Base-by-base conservation (phyloP, 1,140 invertebrate species). In the Caenorhabditis briggsae region DNA sequence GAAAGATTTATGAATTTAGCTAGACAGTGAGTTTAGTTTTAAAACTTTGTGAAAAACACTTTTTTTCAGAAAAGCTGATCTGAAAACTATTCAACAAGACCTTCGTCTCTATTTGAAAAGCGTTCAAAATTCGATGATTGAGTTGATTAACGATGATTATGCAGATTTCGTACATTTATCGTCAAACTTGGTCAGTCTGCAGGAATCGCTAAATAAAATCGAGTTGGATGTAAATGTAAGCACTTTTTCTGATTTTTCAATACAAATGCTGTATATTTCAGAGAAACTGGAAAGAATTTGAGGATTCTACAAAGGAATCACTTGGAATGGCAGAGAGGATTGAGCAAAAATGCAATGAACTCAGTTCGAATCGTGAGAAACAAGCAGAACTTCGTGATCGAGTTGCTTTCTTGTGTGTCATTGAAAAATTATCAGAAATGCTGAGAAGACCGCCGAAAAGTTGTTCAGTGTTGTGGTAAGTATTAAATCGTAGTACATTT, bases 81-180 rank as follows among this genome's bases (percentile, higher is more conserved):
- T 98, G 88, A 96, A 98, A 93, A 95, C 94, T 61, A 95, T 98
- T 92, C 94, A 96, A 78, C 96, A 97, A 93, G 96, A 98, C 93
- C 93, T 98, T 53, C 95, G 95, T 16, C 93, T 96, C 41, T 98
- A 97, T 92, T 93, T 98, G 48, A 97, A 97, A 93, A 95, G 96
- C 16, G 93, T 98, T 7, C 94, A 96, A 89, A 95, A 96, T 88
- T 96, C 96, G 2, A 96, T 98, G 96, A 96, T 98, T 88, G 96
- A 98, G 93, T 94, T 98, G 0, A 98, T 98, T 85, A 98, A 98
- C 93, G 96, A 97, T 92, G 97, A 98, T 92, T 98, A 98, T 93
- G 96, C 96, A 5, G 97, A 98, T 93, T 98, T 98, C 94, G 96
- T 98, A 9, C 97, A 97, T 93, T 93, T 98, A 56, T 98, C 97